Conservation (phyloP, 2,888 invertebrate species). For the Meteorus colon region DNA sequence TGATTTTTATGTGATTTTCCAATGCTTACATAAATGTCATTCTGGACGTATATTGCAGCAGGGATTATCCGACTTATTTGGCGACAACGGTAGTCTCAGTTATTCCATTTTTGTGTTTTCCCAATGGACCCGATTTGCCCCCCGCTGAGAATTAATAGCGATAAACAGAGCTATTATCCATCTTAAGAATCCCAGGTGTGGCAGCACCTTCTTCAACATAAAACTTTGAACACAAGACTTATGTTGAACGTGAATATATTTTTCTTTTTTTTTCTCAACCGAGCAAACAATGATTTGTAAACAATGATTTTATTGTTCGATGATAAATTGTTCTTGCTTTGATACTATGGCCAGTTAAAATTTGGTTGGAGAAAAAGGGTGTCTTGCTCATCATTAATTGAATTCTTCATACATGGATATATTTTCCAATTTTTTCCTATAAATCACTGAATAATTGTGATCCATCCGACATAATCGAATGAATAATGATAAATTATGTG, state of each 20-base stretch:
- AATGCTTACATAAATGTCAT: neutral
- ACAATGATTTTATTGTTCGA: neutral
- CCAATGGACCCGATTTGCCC: slow-evolving; percentile 53
- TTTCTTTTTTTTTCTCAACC: neutral
- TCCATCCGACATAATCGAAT: no score
- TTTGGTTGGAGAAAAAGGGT: no score
- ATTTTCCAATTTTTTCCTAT: no score
- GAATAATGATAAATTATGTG: no score
- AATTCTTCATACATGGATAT: no score
- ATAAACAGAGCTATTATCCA: slow-evolving; percentile 55
- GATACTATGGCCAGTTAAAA: no score
- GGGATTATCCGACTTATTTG: slow-evolving; percentile 18
- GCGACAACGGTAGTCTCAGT: slow-evolving; percentile 47
- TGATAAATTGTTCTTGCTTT: no score
- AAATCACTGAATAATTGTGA: no score
- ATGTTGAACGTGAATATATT: neutral
- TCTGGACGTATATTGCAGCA: slow-evolving; percentile 12
- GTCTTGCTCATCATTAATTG: no score
- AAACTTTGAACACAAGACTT: neutral
- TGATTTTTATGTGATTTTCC: no score
- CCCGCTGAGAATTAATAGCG: slow-evolving; percentile 53
- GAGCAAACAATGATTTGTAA: neutral
- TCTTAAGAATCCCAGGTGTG: slow-evolving; percentile 33
- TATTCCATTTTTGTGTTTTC: slow-evolving; percentile 42
- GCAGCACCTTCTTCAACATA: neutral